phyloP scores from a whole-genome alignment of 2,888 invertebrate species.

The Tetanocera ferruginea region DNA sequence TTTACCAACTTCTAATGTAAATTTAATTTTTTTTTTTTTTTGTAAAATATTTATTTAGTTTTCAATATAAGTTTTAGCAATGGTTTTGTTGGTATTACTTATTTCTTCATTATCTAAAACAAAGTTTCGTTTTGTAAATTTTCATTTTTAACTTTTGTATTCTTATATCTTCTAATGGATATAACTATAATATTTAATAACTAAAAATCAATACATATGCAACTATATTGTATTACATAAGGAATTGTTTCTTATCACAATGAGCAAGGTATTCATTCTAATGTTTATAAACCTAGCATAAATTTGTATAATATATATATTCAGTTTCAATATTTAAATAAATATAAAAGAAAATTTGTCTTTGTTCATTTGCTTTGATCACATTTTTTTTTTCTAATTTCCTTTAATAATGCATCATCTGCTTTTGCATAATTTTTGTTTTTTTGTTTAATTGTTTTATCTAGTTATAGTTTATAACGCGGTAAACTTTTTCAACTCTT shows the following conservation, averaged over 20 bases:
- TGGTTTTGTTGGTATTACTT: conserved; percentile 30
- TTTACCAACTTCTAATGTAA: conserved; percentile 25
- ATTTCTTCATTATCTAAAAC: conserved; percentile 3
- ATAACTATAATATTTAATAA: background rate
- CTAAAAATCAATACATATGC: conserved; percentile 11
- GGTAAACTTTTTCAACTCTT: conserved; percentile 6
- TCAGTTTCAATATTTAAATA: conserved; percentile 27
- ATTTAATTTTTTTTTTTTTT: background rate
- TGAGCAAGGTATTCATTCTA: conserved; percentile 23
- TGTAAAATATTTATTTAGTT: conserved; percentile 36
- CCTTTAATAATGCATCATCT: too few relatives aligned
- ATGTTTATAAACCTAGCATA: conserved; percentile 30
- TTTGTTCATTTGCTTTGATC: background rate
- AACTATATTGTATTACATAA: background rate
- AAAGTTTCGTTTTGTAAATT: conserved; percentile 10
- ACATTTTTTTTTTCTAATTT: background rate
- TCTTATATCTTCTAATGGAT: conserved; percentile 11
- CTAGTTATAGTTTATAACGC: background rate
- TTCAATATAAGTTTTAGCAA: conserved; percentile 20
- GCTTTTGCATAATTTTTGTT: background rate
- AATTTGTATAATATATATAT: conserved; percentile 35
- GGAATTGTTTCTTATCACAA: conserved; percentile 22
- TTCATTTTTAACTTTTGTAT: conserved; percentile 15
- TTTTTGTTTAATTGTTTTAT: background rate
- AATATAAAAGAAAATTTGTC: conserved; percentile 16